Percentiles rank a stretch among this genome's conserved stretches.
These are phyloP conservation scores for Gastrophysa polygoni DNA, from an alignment of 2,888 invertebrate species.

Conservation along the genomic window DNA sequence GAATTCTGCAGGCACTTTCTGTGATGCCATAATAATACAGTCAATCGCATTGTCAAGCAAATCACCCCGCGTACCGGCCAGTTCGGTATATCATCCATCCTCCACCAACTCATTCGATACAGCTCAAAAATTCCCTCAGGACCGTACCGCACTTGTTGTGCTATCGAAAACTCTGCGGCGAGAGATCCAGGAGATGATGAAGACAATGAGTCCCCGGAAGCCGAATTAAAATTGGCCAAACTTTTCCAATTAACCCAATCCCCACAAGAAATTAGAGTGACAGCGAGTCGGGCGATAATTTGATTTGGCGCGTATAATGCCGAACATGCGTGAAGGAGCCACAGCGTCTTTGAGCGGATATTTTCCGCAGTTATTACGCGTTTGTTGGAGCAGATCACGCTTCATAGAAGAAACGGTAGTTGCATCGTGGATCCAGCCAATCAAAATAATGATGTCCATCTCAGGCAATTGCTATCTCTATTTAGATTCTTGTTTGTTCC, in stretches of 20 bases:
- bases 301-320: conserved; percentile 39
- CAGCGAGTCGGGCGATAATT: conserved; percentile 46
- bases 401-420: no score
- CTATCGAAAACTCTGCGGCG: conserved; percentile 13
- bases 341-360: no score
- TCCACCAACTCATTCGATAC: background rate
- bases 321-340: conserved; percentile 41
- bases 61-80: no score
- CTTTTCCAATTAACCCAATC: conserved; percentile 51
- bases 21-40: no score
- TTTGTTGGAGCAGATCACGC: no score
- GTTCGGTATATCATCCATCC: background rate
- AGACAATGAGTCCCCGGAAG: conserved; percentile 24
- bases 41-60: no score
- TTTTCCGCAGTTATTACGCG: no score
- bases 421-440: no score
- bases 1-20: no score
- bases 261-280: conserved; percentile 52
- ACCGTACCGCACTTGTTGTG: conserved; percentile 12
- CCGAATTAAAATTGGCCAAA: conserved; percentile 49
- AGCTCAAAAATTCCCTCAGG: background rate
- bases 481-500: no score
- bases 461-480: no score
- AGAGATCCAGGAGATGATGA: conserved; percentile 25
- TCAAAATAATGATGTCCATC: no score